phyloP scores from a whole-genome alignment of 1,140 invertebrate species.

The Patella vulgata region DNA sequence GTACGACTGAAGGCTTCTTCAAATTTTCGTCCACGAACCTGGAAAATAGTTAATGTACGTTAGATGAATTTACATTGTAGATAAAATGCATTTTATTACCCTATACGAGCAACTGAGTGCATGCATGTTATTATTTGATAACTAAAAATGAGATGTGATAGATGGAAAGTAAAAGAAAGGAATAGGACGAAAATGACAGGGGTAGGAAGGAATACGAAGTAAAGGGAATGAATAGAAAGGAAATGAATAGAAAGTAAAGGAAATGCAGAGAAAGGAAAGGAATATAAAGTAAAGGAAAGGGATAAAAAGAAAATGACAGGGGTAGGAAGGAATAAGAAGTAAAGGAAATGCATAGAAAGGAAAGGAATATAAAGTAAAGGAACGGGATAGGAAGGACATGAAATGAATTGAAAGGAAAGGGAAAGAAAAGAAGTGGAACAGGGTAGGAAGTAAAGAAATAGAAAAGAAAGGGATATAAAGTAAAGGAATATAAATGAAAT shows the following conservation, averaged over 20 bases:
- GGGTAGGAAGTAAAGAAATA: not conserved
- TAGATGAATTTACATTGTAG: no score
- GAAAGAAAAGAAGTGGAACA: not conserved
- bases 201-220: not conserved
- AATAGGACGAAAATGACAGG: conserved; percentile 2
- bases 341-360: not conserved
- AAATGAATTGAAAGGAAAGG: not conserved
- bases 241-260: not conserved
- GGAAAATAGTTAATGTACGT: no score
- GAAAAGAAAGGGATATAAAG: not conserved
- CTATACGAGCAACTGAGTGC: no score
- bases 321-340: not conserved
- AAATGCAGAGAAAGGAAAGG: not conserved
- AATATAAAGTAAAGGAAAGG: not conserved
- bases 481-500: not conserved
- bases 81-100: no score
- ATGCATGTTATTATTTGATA: no score
- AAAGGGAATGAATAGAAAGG: not conserved
- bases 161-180: conserved; percentile 2
- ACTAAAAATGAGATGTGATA: no score
- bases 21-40: no score
- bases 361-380: not conserved
- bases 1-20: no score
- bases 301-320: not conserved
- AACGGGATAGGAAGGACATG: not conserved